Percentiles rank a stretch among this genome's conserved stretches.
Conservation (phyloP, 2,888 invertebrate genomes). For the Entomobrya multifasciata region DNA sequence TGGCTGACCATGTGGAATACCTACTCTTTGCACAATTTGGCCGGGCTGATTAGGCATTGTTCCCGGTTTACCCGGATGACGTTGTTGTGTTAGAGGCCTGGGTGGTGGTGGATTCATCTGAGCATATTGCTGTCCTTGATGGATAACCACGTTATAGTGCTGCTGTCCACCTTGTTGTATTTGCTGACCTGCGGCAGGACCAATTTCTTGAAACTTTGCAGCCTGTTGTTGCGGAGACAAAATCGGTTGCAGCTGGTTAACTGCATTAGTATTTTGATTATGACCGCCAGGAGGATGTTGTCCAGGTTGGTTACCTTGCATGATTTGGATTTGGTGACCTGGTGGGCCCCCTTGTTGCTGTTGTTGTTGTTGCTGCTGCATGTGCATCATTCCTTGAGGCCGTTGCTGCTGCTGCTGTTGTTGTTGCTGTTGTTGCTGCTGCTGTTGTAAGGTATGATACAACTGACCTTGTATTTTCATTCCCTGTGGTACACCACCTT, state of each 20-base stretch:
- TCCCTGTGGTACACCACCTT: conserved; percentile 41
- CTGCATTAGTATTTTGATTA: conserved; percentile 18
- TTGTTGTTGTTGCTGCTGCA: conserved; percentile 59
- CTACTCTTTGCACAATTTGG: conserved; percentile 37
- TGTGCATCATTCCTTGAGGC: conserved; percentile 57
- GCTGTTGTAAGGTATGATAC: conserved; percentile 45
- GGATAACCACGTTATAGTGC: conserved; percentile 73
- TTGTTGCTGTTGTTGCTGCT: conserved; percentile 42
- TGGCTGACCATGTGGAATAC: conserved; percentile 45
- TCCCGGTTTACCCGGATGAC: conserved; percentile 34
- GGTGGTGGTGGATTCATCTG: conserved; percentile 68
- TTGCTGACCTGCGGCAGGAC: conserved; percentile 60
- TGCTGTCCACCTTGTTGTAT: conserved; percentile 63
- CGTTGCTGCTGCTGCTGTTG: conserved; percentile 40
- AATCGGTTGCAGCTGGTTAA: conserved; percentile 54
- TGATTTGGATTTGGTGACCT: conserved; percentile 54
- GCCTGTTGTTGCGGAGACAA: conserved; percentile 52
- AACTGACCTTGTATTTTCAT: conserved; percentile 34
- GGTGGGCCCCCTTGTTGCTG: conserved; percentile 43
- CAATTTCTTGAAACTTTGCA: conserved; percentile 60
- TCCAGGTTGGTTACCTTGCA: conserved; percentile 56
- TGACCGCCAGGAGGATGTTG: background rate
- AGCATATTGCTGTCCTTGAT: conserved; percentile 69
- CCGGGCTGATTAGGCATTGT: conserved; percentile 7
- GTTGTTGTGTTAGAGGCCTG: conserved; percentile 8